Conservation (phyloP, 2,888 invertebrate species). For the Drosophila silvestris region DNA sequence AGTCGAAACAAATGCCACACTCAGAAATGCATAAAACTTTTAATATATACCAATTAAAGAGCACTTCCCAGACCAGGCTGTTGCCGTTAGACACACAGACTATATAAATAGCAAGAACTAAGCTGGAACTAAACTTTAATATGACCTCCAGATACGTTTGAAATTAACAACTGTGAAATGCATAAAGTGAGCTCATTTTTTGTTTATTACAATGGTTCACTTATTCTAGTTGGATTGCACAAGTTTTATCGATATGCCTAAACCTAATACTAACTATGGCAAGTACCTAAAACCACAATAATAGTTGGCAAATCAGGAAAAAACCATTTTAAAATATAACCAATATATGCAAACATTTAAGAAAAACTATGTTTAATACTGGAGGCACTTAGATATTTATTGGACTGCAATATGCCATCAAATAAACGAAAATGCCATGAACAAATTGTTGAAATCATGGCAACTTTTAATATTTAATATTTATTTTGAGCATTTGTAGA, state of each 20-base stretch:
- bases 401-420: neutral
- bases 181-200: neutral
- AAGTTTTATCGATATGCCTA: neutral
- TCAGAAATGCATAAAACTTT: slow-evolving; percentile 32
- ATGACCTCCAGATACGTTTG: neutral
- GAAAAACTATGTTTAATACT: neutral
- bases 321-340: no score
- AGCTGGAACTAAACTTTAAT: neutral
- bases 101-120: neutral
- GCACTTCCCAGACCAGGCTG: slow-evolving; percentile 12
- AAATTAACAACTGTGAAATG: neutral
- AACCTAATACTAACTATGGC: neutral
- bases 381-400: neutral
- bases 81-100: neutral
- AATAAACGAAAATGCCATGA: neutral
- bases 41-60: slow-evolving; percentile 22
- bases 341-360: neutral
- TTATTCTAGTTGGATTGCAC: neutral
- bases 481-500: neutral
- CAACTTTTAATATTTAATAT: neutral
- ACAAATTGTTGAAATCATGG: neutral
- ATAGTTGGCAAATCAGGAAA: neutral
- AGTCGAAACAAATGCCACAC: slow-evolving; percentile 33
- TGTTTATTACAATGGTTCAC: neutral
- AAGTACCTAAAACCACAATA: neutral